phyloP scores from a whole-genome alignment of 2,797 vertebrate genomes.

The Coendou prehensilis region DNA sequence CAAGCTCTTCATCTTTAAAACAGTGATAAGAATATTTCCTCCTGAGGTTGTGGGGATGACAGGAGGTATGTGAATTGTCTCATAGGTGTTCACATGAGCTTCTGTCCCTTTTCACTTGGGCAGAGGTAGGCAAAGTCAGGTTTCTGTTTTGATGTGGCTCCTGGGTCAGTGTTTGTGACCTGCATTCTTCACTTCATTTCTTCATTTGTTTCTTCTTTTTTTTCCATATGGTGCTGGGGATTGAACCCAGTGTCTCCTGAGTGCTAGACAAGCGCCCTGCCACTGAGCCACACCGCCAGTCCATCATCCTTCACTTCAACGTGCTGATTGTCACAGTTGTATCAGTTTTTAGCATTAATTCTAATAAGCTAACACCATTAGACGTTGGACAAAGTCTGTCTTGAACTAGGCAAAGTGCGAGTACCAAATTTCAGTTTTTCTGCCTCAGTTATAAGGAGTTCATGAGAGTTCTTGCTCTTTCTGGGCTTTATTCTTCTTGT shows the following conservation, averaged over 20 bases:
- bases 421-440: slow-evolving; percentile 1
- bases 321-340: neutral
- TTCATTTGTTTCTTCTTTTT: neutral
- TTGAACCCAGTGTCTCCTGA: neutral
- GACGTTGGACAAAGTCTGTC: neutral
- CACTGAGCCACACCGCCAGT: neutral
- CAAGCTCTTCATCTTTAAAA: slow-evolving; percentile 40
- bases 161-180: neutral
- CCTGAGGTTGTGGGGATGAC: neutral
- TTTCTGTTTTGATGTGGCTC: neutral
- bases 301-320: neutral
- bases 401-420: neutral
- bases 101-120: neutral
- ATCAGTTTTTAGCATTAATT: neutral
- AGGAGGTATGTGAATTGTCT: neutral
- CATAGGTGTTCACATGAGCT: neutral
- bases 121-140: neutral
- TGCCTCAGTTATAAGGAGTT: neutral
- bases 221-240: neutral
- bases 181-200: neutral
- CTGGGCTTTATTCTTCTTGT: neutral
- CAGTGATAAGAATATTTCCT: neutral
- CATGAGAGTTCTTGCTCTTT: neutral
- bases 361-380: neutral
- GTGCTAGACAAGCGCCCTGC: neutral